Evolutionary conservation across 1,140 invertebrate genomes (phyloP).

Genomic region (Scylla paramamosain): DNA sequence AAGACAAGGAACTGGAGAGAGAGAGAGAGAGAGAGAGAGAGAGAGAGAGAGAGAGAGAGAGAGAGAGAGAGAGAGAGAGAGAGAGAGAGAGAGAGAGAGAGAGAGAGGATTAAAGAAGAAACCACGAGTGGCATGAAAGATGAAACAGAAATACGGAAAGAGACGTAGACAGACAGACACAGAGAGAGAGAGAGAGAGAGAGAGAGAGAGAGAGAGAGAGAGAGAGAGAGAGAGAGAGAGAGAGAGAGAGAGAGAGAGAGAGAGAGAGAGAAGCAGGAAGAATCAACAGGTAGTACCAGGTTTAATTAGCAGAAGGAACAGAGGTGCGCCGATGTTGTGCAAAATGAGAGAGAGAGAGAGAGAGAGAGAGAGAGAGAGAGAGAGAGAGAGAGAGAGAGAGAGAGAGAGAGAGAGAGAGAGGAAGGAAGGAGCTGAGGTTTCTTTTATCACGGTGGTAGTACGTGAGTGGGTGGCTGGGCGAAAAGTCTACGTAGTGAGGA

Average conservation of each 20-base stretch:
- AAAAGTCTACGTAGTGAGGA: too few relatives aligned
- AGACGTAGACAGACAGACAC: not conserved
- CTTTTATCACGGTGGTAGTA: too few relatives aligned
- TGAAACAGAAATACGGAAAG: not conserved
- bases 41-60: slow-evolving; percentile 34
- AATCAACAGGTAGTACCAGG: too few relatives aligned
- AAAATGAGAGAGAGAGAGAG: too few relatives aligned
- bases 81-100: not conserved
- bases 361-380: too few relatives aligned
- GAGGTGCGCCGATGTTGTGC: too few relatives aligned
- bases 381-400: not conserved
- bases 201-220: slow-evolving; percentile 23
- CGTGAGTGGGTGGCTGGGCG: too few relatives aligned
- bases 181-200: too few relatives aligned
- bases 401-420: not conserved
- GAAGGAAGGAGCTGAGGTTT: too few relatives aligned
- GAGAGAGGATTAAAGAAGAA: not conserved
- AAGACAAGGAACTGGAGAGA: too few relatives aligned
- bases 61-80: not conserved
- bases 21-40: not conserved
- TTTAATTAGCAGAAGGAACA: too few relatives aligned
- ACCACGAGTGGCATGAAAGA: not conserved
- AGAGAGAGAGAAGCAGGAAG: not conserved
- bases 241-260: slow-evolving; percentile 29
- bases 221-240: slow-evolving; percentile 5